phyloP scores from a whole-genome alignment of 1,140 invertebrate species.

The Druon quercuslanigerum region DNA sequence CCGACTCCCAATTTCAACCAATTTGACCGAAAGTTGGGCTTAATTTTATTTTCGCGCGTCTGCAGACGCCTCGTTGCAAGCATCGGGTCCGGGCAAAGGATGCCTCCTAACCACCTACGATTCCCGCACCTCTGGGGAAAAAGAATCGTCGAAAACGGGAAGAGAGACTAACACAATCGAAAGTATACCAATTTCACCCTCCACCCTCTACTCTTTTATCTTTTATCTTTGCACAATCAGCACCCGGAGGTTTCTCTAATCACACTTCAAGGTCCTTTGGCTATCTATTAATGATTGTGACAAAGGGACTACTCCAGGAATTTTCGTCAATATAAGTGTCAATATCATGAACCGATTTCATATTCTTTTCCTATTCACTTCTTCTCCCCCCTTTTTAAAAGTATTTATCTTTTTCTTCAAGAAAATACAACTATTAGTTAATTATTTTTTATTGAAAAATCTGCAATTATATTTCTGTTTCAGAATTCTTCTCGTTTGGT shows the following conservation, averaged over 20 bases:
- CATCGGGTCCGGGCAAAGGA: slow-evolving; percentile 47
- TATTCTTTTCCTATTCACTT: too few relatives aligned
- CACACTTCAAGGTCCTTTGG: slow-evolving; percentile 23
- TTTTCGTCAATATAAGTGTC: neutral
- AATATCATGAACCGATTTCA: neutral
- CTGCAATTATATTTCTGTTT: too few relatives aligned
- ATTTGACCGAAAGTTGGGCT: slow-evolving; percentile 78
- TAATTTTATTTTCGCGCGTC: slow-evolving; percentile 79
- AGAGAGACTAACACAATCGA: slow-evolving; percentile 47
- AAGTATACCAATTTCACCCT: neutral
- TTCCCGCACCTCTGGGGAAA: slow-evolving; percentile 55
- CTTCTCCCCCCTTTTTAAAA: too few relatives aligned
- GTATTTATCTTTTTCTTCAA: too few relatives aligned
- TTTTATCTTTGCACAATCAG: slow-evolving; percentile 70
- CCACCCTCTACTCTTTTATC: slow-evolving; percentile 60
- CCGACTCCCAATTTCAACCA: slow-evolving; percentile 78
- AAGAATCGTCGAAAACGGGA: slow-evolving; percentile 34
- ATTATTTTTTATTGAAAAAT: too few relatives aligned
- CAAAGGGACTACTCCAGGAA: neutral
- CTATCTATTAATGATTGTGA: slow-evolving; percentile 4
- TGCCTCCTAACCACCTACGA: slow-evolving; percentile 49
- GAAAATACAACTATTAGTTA: too few relatives aligned
- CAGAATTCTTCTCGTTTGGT: too few relatives aligned
- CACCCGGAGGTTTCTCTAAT: slow-evolving; percentile 59
- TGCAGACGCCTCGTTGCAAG: slow-evolving; percentile 51